Percentiles rank a stretch among this genome's conserved stretches.
These are phyloP conservation scores for Sphaerophoria rueppellii DNA, from an alignment of 2,888 invertebrate genomes.

Conservation along the genomic window DNA sequence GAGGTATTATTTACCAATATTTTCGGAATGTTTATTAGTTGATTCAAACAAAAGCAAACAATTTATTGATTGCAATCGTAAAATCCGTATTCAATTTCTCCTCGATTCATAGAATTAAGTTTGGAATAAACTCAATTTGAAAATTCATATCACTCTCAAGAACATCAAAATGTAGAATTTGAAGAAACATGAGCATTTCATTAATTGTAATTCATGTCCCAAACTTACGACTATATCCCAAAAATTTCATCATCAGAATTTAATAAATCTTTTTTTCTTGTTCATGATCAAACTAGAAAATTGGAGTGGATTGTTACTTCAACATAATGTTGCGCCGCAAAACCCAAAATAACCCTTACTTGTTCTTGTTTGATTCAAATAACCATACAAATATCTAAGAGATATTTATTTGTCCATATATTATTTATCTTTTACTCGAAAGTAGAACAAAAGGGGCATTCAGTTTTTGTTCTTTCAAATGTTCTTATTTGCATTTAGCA, in stretches of 20 bases:
- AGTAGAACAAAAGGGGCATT: constrained; percentile 36
- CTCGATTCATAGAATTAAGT: too few species aligned
- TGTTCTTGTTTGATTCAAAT: constrained; percentile 37
- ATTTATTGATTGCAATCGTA: too few species aligned
- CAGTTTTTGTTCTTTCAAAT: constrained; percentile 8
- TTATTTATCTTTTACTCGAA: constrained; percentile 48
- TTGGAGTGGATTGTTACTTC: constrained; percentile 57
- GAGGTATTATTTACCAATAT: too few species aligned
- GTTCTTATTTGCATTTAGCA: too few species aligned
- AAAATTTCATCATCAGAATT: constrained; percentile 25
- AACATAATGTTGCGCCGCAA: constrained; percentile 47
- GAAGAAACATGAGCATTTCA: too few species aligned
- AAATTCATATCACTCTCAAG: too few species aligned
- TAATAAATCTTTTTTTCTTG: constrained; percentile 25
- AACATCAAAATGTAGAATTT: too few species aligned
- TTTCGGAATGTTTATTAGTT: too few species aligned
- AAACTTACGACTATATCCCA: not conserved
- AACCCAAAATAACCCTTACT: constrained; percentile 58
- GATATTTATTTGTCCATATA: constrained; percentile 20
- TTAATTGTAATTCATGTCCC: not conserved
- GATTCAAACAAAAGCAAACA: too few species aligned
- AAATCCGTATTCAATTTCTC: too few species aligned
- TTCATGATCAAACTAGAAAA: constrained; percentile 48
- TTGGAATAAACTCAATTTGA: too few species aligned
- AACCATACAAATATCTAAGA: not conserved